Evolutionary conservation across 2,113 vertebrate species (phyloP), one percentile per base, ranked within the genome.

Genomic region (Phyllopteryx taeniolatus): DNA sequence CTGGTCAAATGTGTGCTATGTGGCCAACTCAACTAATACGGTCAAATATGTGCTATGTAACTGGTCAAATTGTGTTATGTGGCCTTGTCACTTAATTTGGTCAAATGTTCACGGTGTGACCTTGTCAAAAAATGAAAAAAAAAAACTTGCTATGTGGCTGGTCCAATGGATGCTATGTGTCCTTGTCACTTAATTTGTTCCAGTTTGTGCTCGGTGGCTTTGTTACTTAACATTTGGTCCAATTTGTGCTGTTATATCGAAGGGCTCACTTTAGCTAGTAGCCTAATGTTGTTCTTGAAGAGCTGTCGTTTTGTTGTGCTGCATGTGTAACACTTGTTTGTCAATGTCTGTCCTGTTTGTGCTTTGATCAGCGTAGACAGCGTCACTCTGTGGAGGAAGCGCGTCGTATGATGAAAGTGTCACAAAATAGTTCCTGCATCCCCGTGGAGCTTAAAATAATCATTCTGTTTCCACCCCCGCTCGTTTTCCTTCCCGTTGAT

Each of bases 381-480:
- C 91, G 90, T 93, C 90, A 91, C 88, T 91, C 92, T 91, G 81
- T 68, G 77, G 83, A 93, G 88, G 88, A 88, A 87, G 83, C 80
- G 90, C 89, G 91, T 89, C 81, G 86, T 77, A 92, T 93, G 92
- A 93, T 91, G 93, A 93, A 92, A 92, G 89, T 90, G 90, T 91
- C 89, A 91, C 91, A 92, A 94, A 92, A 89, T 91, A 91, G 86
- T 89, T 85, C 82, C 86, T 78, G 69, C 77, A 66, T 15, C 82
- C 85, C 86, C 75, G 79, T 85, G 88, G 81, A 86, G 91, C 87
- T 91, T 91, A 87, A 91, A 93, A 92, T 92, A 89, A 91, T 90
- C 69, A 89, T 88, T 88, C 22, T 12, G 84, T 56, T 82, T 71
- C 84, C 79, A 84, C 81, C 79, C 88, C 77, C 73, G 76, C 79